Evolutionary conservation across 1,140 invertebrate genomes (phyloP), one percentile per base, ranked within the genome.

Genomic region (Pseudomyrmex sp.): DNA sequence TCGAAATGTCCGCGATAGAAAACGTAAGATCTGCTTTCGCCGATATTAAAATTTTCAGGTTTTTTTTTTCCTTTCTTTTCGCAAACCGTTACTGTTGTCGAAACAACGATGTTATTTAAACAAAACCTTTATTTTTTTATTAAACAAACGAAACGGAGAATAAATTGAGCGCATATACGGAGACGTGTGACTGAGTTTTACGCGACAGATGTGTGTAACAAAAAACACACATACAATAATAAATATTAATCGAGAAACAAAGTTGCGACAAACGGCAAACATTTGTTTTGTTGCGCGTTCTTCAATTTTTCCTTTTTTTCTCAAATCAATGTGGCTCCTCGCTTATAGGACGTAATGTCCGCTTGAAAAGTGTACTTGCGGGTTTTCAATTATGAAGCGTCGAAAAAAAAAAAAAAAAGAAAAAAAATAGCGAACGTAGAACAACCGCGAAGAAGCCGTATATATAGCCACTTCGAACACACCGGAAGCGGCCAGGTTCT

Each of bases 401-500:
- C 12, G 63, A 50, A 44, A 35, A 70, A 48, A 35, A 56, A 26
- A 26, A 20, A 26, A 26, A 20, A 20, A 20, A 1, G 15, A 59
- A 70, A 15, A 10, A 48, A n/a, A 68, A 80, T 13, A 54, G 66
- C 54, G 7, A 35, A 48, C 18, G 48, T 12, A 12, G 10, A 26
- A 26, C 52, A n/a, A 13, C 35, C 35, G 26, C 70, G 63, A 70
- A 80, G 88, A 87, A 89, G 79, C 88, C 85, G 35, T 35, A 7
- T 5, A 5, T 35, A 12, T 26, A 20, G 0, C 3, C 75, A 85
- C 54, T 23, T 75, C 44, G 68, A 35, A 50, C 56, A 50, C 56
- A 61, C 70, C 88, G 88, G 88, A 89, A 89, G 88, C 66, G 88
- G 85, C 83, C 85, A 56, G 69, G 65, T 74, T 69, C 80, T 84